Conservation (phyloP, 1,140 invertebrate genomes). For the Augochlora pura region DNA sequence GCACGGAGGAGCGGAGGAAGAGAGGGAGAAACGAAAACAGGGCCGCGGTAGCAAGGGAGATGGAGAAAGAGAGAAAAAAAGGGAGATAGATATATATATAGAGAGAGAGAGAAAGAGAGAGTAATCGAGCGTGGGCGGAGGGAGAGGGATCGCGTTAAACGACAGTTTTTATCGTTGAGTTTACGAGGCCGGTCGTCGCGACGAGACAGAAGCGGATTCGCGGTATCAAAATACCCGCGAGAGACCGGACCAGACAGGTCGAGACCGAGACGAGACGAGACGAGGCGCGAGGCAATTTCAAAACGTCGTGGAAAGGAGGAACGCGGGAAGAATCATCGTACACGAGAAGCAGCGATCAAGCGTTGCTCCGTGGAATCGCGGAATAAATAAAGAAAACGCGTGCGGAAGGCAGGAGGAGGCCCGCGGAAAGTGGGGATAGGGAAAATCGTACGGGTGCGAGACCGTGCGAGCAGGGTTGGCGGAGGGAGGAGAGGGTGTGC, state of each 20-base stretch:
- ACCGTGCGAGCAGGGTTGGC: constrained; percentile 42
- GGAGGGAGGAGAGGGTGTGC: constrained; percentile 58
- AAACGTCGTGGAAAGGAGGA: background rate
- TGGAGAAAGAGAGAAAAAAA: too few relatives aligned
- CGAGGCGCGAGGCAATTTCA: constrained; percentile 30
- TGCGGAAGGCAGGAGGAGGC: constrained; percentile 51
- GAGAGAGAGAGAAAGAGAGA: too few relatives aligned
- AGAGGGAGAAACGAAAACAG: background rate
- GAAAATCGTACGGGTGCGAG: constrained; percentile 61
- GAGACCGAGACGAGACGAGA: background rate
- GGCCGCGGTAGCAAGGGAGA: background rate
- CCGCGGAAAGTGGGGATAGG: constrained; percentile 51
- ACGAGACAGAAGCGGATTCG: background rate
- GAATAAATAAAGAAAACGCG: constrained; percentile 76
- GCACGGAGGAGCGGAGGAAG: background rate
- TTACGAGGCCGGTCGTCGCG: constrained; percentile 25
- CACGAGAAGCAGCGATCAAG: constrained; percentile 7
- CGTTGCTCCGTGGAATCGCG: constrained; percentile 62
- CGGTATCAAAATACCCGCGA: too few relatives aligned
- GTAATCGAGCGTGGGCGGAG: too few relatives aligned
- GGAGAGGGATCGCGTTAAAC: background rate
- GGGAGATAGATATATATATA: too few relatives aligned
- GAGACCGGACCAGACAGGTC: too few relatives aligned
- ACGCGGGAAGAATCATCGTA: constrained; percentile 59
- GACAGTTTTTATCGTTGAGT: constrained; percentile 31